Base-by-base conservation (phyloP, 2,888 invertebrate species). In the Psylliodes chrysocephalus region DNA sequence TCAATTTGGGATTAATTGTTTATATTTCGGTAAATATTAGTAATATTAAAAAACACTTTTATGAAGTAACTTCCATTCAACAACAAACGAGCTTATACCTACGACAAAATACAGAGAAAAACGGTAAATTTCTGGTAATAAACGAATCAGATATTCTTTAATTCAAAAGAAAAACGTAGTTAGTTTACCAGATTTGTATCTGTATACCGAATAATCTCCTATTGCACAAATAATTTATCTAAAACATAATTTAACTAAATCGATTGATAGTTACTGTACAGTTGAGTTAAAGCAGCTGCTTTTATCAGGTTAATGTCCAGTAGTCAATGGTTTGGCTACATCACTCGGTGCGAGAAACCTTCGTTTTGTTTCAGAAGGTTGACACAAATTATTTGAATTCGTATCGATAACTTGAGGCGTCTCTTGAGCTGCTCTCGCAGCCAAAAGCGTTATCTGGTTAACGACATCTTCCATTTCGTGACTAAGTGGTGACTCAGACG, bases 391-490 rank as follows among this genome's bases (percentile, higher is more conserved):
- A 79, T 82, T 83, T 57, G 88, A 84, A 75, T 89, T 89, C 15
- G 88, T 84, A 76, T 89, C 89, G 38, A 81, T 66, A 33, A 70
- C 73, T 69, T 75, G 76, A 61, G 82, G 77, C 22, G 81, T 82
- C 68, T 89, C 89, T 75, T 90, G 90, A 47, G 89, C 89, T n/a
- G 91, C 91, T 72, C 90, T 86, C 15, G 91, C 91, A 61, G 92
- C 91, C 78, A 92, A 82, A 72, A 91, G 84, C 67, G 92, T 91
- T 77, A 92, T 91, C 84, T 92, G 92, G 82, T 92, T 92, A 66
- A 92, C 92, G 70, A 92, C 91, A 82, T 92, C 91, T 81, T 92
- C 92, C 91, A 92, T 92, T 82, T 92, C 91, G 82, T 91, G 91
- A 64, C 88, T 88, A 49, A 92, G 85, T 18, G 90, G 89, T 69